These are phyloP conservation scores for Scaptodrosophila latifasciaeformis DNA, from an alignment of 2,888 invertebrate genomes.

Conservation along the genomic window DNA sequence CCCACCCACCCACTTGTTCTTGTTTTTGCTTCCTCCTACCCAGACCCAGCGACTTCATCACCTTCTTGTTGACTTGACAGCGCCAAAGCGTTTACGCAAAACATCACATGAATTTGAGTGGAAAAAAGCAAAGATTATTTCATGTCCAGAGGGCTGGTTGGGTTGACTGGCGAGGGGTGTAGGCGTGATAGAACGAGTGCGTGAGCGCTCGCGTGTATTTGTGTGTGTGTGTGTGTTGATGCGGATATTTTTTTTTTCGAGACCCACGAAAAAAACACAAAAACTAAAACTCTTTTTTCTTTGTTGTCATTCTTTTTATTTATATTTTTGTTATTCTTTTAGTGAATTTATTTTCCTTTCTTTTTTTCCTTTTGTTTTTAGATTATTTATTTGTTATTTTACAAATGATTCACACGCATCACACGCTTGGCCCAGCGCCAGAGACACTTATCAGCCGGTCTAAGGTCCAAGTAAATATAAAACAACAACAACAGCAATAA, in stretches of 20 bases:
- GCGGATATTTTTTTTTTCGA: neutral
- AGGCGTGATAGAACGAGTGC: no score
- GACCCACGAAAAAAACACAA: neutral
- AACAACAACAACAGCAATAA: constrained; percentile 17
- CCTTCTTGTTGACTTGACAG: no score
- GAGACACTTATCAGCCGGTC: constrained; percentile 36
- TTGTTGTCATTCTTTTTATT: constrained; percentile 6
- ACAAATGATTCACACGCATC: constrained; percentile 43
- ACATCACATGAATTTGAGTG: constrained; percentile 3
- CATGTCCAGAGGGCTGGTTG: neutral
- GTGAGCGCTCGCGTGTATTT: neutral
- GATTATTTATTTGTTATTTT: constrained; percentile 12
- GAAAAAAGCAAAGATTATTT: neutral
- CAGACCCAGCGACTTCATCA: no score
- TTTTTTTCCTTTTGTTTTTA: constrained; percentile 11
- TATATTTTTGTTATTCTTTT: constrained; percentile 14
- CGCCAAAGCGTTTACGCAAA: constrained; percentile 3
- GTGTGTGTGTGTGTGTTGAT: neutral
- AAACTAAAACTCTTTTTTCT: constrained; percentile 5
- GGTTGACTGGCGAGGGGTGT: no score
- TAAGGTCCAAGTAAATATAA: constrained; percentile 45
- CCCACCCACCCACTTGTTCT: no score
- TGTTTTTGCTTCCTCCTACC: no score
- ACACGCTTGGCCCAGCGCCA: constrained; percentile 20
- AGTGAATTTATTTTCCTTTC: constrained; percentile 3